Evolutionary conservation across 1,140 invertebrate species (phyloP), one percentile per base, ranked within the genome.

Genomic region (Octopus bimaculoides): DNA sequence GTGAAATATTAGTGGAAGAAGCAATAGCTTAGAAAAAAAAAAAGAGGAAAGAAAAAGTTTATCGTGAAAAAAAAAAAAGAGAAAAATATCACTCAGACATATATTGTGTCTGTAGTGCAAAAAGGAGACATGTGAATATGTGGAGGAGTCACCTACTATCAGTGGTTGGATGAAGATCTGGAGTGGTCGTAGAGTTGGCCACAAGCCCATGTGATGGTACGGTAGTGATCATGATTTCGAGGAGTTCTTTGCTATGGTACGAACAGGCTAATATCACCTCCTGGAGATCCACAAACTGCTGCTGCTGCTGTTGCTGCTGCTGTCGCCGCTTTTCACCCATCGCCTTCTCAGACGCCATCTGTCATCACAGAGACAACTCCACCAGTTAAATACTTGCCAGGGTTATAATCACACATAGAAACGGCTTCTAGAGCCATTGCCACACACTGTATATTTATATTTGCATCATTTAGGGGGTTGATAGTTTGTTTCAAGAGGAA

Each of bases 131-230:
- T 75, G 26, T 41, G 52, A 53, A 52, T 75, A 75, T 52, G 74
- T 14, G 74, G 74, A n/a, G 14, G 74, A 75, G 74, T 75, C 74
- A 75, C 74, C 74, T 75, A 75, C 74, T 75, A 75, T 17, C 17
- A 75, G 17, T 52, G 53, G 56, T 71, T 71, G 66, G 26, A 71
- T 71, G 8, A 9, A n/a, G 66, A n/a, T 71, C 66, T 71, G 66
- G 17, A 20, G 66, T 71, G 17, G 66, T 71, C 14, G 76, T 77
- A 5, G 56, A n/a, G 52, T 77, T 41, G 4, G 54, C 17, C 77
- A 77, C 54, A 26, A 56, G 54, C 77, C 26, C 66, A 71, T 52
- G 77, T 77, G 52, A 26, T 12, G 20, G 77, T 10, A 14, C 5
- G 77, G 52, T 56, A 56, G 52, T 66, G 66, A 71, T 20, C 20